Conservation (phyloP, 2,888 invertebrate species). For the Ectemnius cavifrons region DNA sequence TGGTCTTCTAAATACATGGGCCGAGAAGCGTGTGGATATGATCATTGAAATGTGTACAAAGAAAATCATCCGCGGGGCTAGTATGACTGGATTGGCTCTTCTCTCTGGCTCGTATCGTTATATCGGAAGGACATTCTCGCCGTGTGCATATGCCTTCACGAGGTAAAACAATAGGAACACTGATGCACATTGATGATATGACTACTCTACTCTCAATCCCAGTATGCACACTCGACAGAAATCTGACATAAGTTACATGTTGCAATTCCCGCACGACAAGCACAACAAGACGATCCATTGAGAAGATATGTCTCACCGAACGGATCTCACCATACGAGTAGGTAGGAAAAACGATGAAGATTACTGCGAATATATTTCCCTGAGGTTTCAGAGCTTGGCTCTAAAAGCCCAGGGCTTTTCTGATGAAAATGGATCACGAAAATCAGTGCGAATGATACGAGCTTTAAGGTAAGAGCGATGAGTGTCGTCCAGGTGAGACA, state of each 20-base stretch:
- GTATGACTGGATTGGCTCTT: not conserved
- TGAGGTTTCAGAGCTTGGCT: no score
- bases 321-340: not conserved
- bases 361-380: not conserved
- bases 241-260: not conserved
- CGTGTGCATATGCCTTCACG: not conserved
- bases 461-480: no score
- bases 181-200: not conserved
- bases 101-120: conserved; percentile 30
- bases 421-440: no score
- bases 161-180: conserved; percentile 1
- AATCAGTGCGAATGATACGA: no score
- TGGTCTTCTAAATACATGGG: conserved; percentile 18
- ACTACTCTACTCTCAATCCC: not conserved
- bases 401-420: no score
- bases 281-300: not conserved
- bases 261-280: not conserved
- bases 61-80: conserved; percentile 36
- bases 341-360: not conserved
- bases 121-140: not conserved
- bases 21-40: not conserved
- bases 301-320: not conserved
- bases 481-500: conserved; percentile 13
- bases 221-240: not conserved
- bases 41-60: not conserved